phyloP scores from a whole-genome alignment of 2,888 invertebrate genomes.

The Xestia c-nigrum region DNA sequence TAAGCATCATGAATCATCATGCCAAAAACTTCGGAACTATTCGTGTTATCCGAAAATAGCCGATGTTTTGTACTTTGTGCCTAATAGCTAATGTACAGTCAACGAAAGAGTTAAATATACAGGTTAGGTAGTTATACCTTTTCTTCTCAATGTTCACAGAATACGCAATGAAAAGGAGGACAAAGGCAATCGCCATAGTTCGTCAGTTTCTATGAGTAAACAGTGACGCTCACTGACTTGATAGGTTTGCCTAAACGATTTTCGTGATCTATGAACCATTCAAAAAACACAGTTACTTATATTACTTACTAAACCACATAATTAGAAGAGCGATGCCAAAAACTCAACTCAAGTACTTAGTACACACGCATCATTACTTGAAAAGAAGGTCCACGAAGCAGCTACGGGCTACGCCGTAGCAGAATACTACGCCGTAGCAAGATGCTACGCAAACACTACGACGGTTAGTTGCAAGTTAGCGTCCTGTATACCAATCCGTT shows the following conservation, averaged over 20 bases:
- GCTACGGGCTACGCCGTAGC: background rate
- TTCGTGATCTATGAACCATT: background rate
- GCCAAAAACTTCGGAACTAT: slow-evolving; percentile 34
- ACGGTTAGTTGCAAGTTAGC: background rate
- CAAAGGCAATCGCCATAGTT: no score
- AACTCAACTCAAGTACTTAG: background rate
- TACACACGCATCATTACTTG: background rate
- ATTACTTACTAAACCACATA: background rate
- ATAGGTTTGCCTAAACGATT: background rate
- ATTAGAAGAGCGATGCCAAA: background rate
- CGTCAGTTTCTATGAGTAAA: no score
- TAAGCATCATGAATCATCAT: slow-evolving; percentile 44
- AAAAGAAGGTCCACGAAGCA: background rate
- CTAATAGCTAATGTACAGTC: slow-evolving; percentile 36
- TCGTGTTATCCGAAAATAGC: slow-evolving; percentile 41
- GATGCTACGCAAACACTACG: background rate
- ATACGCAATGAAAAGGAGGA: background rate
- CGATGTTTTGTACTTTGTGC: slow-evolving; percentile 29
- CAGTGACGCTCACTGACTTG: no score
- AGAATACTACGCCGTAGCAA: background rate
- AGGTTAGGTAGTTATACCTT: background rate
- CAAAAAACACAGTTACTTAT: no score
- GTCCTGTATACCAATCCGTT: slow-evolving; percentile 2
- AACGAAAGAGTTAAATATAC: background rate
- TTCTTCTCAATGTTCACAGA: background rate